These are phyloP conservation scores for Allobates femoralis DNA, from an alignment of 2,797 vertebrate genomes.

Conservation along the genomic window DNA sequence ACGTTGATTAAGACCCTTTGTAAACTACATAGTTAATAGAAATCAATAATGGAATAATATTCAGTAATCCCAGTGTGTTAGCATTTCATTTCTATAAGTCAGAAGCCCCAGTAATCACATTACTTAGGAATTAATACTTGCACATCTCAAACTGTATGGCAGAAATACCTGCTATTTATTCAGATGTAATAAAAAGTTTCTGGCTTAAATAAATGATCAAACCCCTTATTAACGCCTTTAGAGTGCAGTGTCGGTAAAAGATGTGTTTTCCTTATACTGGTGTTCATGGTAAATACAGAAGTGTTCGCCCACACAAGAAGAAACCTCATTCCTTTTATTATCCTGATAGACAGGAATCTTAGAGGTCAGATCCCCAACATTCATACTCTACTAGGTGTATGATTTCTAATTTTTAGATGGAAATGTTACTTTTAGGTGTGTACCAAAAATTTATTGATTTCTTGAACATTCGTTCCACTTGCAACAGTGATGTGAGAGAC, in stretches of 20 bases:
- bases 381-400: not conserved
- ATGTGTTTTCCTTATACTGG: not conserved
- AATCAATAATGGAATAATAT: constrained; percentile 60
- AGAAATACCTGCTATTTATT: constrained; percentile 29
- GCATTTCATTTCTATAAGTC: constrained; percentile 58
- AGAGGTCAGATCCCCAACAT: not conserved
- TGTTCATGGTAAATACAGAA: not conserved
- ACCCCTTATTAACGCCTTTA: not conserved
- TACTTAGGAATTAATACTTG: constrained; percentile 52
- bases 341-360: not conserved
- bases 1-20: constrained; percentile 44
- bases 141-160: constrained; percentile 28
- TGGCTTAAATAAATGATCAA: constrained; percentile 29
- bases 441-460: too few relatives aligned
- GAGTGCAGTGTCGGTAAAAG: not conserved
- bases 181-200: constrained; percentile 25
- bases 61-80: constrained; percentile 52
- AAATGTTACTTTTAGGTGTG: too few relatives aligned
- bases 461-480: too few relatives aligned
- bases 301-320: not conserved
- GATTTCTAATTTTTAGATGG: too few relatives aligned
- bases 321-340: not conserved
- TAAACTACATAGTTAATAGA: constrained; percentile 48
- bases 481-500: too few relatives aligned
- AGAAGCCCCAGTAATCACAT: constrained; percentile 48